Evolutionary conservation across 2,113 vertebrate genomes (phyloP).

Genomic region (Hiodon alosoides): DNA sequence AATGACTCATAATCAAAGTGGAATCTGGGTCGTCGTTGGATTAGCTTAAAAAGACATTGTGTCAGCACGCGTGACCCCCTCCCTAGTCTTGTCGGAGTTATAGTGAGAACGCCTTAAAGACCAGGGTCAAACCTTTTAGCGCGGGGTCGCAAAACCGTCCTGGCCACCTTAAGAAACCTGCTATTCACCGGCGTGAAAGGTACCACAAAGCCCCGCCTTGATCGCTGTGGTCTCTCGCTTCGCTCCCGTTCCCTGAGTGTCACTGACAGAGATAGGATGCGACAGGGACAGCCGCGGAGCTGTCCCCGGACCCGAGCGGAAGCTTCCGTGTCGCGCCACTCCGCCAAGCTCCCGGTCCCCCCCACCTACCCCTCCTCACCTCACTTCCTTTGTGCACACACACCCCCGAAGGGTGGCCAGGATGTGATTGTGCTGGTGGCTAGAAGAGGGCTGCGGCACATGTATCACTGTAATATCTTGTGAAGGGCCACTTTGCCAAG

Average conservation of each 20-base stretch:
- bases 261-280: conserved; percentile 33
- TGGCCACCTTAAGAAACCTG: conserved; percentile 34
- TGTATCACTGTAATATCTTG: conserved; percentile 49
- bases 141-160: background rate
- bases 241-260: conserved; percentile 33
- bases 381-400: conserved; percentile 12
- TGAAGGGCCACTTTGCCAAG: conserved; percentile 63
- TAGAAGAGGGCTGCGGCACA: conserved; percentile 12
- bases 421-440: conserved; percentile 20
- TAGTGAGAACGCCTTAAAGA: background rate
- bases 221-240: conserved; percentile 41
- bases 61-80: background rate
- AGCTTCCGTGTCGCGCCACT: conserved; percentile 14
- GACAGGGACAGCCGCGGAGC: conserved; percentile 18
- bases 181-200: conserved; percentile 40
- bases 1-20: background rate
- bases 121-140: background rate
- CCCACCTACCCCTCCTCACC: background rate
- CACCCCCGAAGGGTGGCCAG: conserved; percentile 27
- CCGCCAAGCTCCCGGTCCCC: conserved; percentile 17
- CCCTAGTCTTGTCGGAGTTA: background rate
- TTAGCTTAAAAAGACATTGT: no score
- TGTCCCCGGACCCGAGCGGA: conserved; percentile 25
- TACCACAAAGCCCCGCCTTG: conserved; percentile 34
- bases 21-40: background rate